Base-by-base conservation (phyloP, 2,113 vertebrate species). In the Quiscalus mexicanus region DNA sequence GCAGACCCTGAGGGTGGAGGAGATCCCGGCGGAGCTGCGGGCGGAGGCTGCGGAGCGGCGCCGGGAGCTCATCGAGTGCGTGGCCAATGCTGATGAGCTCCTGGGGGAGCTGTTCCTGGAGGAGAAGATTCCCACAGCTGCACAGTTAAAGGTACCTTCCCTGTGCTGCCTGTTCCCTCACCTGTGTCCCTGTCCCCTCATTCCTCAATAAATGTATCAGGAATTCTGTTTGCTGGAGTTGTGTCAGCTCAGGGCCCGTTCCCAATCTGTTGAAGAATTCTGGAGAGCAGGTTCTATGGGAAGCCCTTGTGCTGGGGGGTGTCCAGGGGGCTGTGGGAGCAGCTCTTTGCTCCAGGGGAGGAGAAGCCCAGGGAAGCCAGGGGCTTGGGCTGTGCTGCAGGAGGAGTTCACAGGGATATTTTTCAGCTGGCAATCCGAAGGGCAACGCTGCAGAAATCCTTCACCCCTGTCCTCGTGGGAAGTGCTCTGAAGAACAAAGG, bases 401-500 rank as follows among this genome's bases (percentile, higher is more conserved):
- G 15, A 53, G 37, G 37, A 22, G 2, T 25, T 55, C 53, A 8
- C n/a, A 2, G 27, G 33, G 78, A 1, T 79, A 1, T 89, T 81
- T 95, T 93, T 10, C 55, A 99, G 99, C 98, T 98, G 75, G 99
- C 99, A 1, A 98, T 99, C 95, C 98, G 99, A 74, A 98, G 99
- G 94, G 98, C 98, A 19, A 99, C 99, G 0, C 91, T 99, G 73
- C 98, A 97, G 89, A 98, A 98, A 37, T 95, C 98, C 62, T 99
- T 99, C 95, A 98, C 98, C 17, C 99, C 99, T 4, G 99, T 99
- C 16, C 95, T 99, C 44, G 97, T 99, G 91, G 99, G 99, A 84
- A 99, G 99, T 22, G 99, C 99, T 20, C 63, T 99, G 89, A 99
- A 99, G 97, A 99, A 99, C 97, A 99, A 99, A 95, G 99, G 99